These are phyloP conservation scores for Nephrotoma appendiculata DNA, from an alignment of 2,888 invertebrate genomes.

Conservation along the genomic window DNA sequence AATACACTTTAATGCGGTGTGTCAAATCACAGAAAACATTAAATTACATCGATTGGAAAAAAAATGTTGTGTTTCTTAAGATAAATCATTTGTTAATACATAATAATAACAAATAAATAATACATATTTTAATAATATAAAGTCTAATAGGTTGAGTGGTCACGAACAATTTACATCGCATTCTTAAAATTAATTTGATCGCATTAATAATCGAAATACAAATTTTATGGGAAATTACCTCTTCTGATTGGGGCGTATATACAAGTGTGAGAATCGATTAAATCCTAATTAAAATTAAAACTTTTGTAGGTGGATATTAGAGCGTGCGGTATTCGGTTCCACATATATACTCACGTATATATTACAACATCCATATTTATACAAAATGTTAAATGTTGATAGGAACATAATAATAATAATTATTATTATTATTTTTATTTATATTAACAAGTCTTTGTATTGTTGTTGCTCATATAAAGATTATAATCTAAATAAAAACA, in stretches of 20 bases:
- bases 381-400: not conserved
- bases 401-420: not conserved
- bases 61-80: not conserved
- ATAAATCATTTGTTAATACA: not conserved
- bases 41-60: not conserved
- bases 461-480: not conserved
- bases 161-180: not conserved
- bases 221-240: not conserved
- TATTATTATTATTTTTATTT: not conserved
- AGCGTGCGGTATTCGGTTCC: no score
- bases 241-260: not conserved
- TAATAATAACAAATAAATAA: not conserved
- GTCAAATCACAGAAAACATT: not conserved
- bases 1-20: not conserved
- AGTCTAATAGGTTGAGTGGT: not conserved
- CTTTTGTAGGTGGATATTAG: not conserved
- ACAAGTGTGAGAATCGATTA: not conserved
- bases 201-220: not conserved
- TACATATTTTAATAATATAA: not conserved
- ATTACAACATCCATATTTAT: no score
- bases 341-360: no score
- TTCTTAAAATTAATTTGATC: not conserved
- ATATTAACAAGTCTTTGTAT: not conserved
- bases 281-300: not conserved
- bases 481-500: not conserved